Base-by-base conservation (phyloP, 2,113 vertebrate species). In the Paralichthys olivaceus region DNA sequence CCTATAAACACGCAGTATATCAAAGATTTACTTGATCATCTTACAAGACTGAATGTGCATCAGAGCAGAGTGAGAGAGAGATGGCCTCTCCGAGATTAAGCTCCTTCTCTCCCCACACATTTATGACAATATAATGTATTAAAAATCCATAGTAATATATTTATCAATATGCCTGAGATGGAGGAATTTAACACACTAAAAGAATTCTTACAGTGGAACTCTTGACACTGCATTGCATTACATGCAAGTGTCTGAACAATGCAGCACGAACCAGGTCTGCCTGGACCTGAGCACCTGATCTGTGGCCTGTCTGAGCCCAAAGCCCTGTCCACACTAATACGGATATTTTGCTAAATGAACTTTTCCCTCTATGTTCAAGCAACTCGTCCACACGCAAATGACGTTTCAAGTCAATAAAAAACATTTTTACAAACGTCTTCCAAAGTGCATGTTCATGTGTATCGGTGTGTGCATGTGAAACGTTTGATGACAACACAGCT, bases 141-240 rank as follows among this genome's bases (percentile, higher is more conserved):
- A 65, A 86, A 81, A 67, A 75, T 47, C 23, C 72, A 89, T 82
- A 89, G 85, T 90, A 91, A 91, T 91, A 88, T 90, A 90, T 89
- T 89, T 87, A 88, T 90, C 56, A 49, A 63, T 67, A 80, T 65
- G 62, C 49, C 56, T 76, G 72, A 87, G 70, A 84, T 75, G 72
- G 72, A 89, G 72, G 79, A 82, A 69, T 69, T 49, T 75, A 28
- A 76, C 61, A 73, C 80, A 67, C 32, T 63, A 37, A 81, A 61
- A 67, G 19, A 70, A 71, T 51, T 59, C 43, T 28, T 54, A 69
- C 45, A 72, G 63, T 62, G 26, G 57, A 80, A 58, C 37, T 59
- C 58, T 34, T 74, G 54, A 75, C 34, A 37, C 61, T 69, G 69
- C 74, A 68, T 83, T 37, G 58, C 74, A 60, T 67, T 34, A 70